Evolutionary conservation across 1,140 invertebrate genomes (phyloP), one percentile per base, ranked within the genome.

Genomic region (Temnothorax curvispinosus): DNA sequence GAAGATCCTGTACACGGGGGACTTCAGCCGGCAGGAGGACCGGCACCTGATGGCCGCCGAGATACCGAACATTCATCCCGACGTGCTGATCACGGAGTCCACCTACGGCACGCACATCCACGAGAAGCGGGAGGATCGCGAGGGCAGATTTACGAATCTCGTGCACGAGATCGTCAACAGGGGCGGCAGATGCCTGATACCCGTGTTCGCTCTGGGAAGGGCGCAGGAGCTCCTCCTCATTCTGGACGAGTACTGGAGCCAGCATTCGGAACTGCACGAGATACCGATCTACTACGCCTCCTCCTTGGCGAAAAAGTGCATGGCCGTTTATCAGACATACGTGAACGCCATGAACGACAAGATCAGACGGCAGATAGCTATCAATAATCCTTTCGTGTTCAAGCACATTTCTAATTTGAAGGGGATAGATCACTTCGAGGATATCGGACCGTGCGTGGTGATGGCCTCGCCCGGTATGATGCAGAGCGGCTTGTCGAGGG

Each of bases 401-500:
- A 98, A 99, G 92, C 99, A 99, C 93, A 99, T 99, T 89, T 99
- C 98, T 7, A 99, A 99, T 96, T 95, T 99, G 0, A 99, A 99
- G 97, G 99, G 99, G 38, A 99, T 99, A 92, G 99, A 99, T 95
- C 99, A 99, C 94, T 99, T 99, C 95, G 99, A 99, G 93, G 99
- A 99, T 94, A 98, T 99, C 89, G 99, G 99, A 0, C 99, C 99
- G 0, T 99, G 99, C 93, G 99, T 99, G 1, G 98, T 99, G 0
- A 98, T 99, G 98, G 99, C 99, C 0, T 99, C 98, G 0, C 99
- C 99, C 3, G 99, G 99, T 94, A 99, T 99, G 99, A 99, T 99
- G 98, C 99, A 99, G 96, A 99, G 98, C 92, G 99, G 99, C 0
- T 95, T 99, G 1, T 99, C 99, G 0, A 96, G 99, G 50, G 99